Conservation (phyloP, 2,888 invertebrate species). For the Netelia inedita region DNA sequence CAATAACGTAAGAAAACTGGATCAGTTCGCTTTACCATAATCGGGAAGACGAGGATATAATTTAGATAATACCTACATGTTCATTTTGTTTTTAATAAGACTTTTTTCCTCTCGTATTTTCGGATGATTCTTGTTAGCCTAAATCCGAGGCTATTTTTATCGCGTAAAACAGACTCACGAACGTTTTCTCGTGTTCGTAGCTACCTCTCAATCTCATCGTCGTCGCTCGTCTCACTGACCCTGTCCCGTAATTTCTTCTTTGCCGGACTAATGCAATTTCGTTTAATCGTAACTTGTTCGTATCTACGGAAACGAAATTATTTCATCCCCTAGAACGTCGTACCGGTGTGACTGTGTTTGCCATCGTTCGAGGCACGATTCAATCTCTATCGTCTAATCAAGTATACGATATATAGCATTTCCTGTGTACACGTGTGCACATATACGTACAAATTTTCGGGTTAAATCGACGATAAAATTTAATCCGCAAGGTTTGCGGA, state of each 20-base stretch:
- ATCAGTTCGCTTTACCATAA: no score
- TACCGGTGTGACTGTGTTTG: conserved; percentile 31
- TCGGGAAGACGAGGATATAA: no score
- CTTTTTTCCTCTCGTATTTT: background rate
- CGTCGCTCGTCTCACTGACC: conserved; percentile 9
- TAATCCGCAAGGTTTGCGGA: no score
- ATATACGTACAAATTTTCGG: background rate
- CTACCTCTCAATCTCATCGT: background rate
- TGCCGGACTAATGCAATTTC: conserved; percentile 67
- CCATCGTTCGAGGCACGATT: conserved; percentile 59
- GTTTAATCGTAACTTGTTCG: conserved; percentile 65
- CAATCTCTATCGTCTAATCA: conserved; percentile 70
- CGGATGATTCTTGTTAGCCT: background rate
- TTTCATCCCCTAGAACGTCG: conserved; percentile 39
- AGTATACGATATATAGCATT: conserved; percentile 19
- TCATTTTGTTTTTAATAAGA: background rate
- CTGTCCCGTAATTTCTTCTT: conserved; percentile 60
- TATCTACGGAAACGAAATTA: conserved; percentile 68
- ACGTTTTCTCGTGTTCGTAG: background rate
- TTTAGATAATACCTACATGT: no score
- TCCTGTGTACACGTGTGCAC: background rate
- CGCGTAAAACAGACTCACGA: background rate
- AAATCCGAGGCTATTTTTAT: background rate
- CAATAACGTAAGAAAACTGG: no score
- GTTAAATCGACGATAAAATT: background rate